Conservation (phyloP, 2,113 vertebrate genomes). For the Gallinago media region DNA sequence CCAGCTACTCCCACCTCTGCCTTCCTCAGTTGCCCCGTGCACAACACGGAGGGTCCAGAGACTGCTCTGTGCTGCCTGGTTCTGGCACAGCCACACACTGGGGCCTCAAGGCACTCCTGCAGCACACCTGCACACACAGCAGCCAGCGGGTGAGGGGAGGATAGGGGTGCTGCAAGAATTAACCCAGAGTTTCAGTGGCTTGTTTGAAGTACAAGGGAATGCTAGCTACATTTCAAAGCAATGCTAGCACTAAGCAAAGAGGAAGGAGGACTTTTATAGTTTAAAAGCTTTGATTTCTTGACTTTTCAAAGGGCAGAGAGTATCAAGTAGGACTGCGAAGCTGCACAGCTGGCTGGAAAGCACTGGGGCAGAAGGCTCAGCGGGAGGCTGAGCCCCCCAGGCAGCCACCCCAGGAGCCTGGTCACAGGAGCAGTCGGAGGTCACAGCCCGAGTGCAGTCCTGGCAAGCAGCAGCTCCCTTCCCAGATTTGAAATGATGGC, state of each 20-base stretch:
- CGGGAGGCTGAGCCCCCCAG: neutral
- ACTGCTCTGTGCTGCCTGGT: neutral
- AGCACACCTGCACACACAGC: rapidly evolving
- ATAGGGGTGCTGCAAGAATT: rapidly evolving
- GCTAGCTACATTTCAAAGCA: neutral
- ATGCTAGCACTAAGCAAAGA: rapidly evolving
- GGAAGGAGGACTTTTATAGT: neutral
- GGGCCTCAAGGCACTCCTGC: neutral
- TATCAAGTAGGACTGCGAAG: neutral
- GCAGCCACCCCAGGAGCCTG: rapidly evolving
- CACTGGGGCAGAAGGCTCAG: rapidly evolving
- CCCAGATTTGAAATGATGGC: neutral
- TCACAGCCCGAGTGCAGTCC: rapidly evolving
- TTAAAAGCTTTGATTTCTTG: neutral
- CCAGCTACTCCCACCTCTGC: neutral
- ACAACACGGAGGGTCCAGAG: rapidly evolving
- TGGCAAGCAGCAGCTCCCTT: neutral
- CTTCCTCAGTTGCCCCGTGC: neutral
- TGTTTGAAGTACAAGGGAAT: neutral
- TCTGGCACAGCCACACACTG: rapidly evolving
- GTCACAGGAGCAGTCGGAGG: neutral
- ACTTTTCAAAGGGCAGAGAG: neutral
- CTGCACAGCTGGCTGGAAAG: neutral
- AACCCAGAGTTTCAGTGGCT: neutral
- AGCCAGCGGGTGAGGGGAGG: rapidly evolving